Evolutionary conservation across 30 jellyfish, hydroid and myxozoan genomes (phyloP), one percentile per base, ranked within the genome.

Genomic region (Turritopsis dohrnii): DNA sequence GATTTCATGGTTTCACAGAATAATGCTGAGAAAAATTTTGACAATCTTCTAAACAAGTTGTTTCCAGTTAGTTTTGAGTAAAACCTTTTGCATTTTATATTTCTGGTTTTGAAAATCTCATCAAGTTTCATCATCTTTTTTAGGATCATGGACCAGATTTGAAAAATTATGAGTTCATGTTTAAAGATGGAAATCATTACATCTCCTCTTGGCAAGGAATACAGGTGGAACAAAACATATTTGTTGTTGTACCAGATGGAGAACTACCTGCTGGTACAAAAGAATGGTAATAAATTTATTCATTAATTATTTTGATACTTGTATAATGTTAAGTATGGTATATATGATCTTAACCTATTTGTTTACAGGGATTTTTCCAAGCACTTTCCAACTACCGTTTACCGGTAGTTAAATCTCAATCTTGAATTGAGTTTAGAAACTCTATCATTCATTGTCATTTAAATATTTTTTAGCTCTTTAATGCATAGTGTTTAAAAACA

Each of bases 221-320:
- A 28, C 28, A 52, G 27, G 28, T 77, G 23, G 71, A 60, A 26
- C 29, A 23, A 24, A 77, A 29, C 71, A 20, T 77, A 18, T 77
- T 28, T 77, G 85, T 28, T 30, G 85, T 26, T 18, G 53, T 77
- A 29, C 71, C 85, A 16, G 71, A 77, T 29, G 85, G 85, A 28
- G 72, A 77, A 28, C 20, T 77, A 28, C 71, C 71, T 19, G 66
- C 85, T 77, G 85, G 85, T 16, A 77, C 26, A 20, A 77, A 52
- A 77, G 85, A 77, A 23, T 29, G 85, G 85, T 77, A 29, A 26
- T 27, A n/a, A 22, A n/a, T 7, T 75, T 1, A 25, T 26, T 22
- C 17, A n/a, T 29, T 75, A 74, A 9, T n/a, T 19, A 69, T 69
- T 60, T 19, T 7, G 60, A 41, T 13, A 41, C 13, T 41, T 41